Evolutionary conservation across 2,888 invertebrate genomes (phyloP).

Genomic region (Rhingia campestris): DNA sequence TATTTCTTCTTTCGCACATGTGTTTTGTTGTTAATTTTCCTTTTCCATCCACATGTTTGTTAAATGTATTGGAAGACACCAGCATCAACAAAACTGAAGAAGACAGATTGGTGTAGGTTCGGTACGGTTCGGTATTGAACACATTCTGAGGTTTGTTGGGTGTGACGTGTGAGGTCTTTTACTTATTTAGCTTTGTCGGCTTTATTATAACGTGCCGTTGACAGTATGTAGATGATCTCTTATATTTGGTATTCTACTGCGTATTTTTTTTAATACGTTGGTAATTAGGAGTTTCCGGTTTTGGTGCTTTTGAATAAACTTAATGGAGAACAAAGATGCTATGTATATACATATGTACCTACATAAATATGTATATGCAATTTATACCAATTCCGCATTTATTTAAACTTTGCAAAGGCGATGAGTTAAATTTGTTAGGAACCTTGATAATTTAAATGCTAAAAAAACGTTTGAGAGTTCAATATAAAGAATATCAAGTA

Average conservation of each 20-base stretch:
- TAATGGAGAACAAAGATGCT: too few relatives aligned
- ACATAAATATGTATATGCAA: too few relatives aligned
- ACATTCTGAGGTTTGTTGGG: constrained; percentile 1
- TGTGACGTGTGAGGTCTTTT: constrained; percentile 9
- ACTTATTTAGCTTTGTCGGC: constrained; percentile 21
- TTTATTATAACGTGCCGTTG: constrained; percentile 7
- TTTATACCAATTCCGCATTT: too few relatives aligned
- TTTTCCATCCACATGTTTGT: constrained; percentile 38
- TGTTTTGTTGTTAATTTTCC: neutral
- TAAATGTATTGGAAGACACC: neutral
- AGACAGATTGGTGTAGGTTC: constrained; percentile 60
- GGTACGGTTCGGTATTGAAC: constrained; percentile 2
- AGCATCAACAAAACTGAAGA: neutral
- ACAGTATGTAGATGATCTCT: constrained; percentile 34
- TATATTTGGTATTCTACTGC: neutral
- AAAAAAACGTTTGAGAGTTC: too few relatives aligned
- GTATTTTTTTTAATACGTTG: neutral
- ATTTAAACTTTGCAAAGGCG: too few relatives aligned
- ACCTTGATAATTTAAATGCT: too few relatives aligned
- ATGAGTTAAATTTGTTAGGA: too few relatives aligned
- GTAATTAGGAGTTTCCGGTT: constrained; percentile 61
- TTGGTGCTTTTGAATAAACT: neutral
- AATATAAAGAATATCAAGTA: too few relatives aligned
- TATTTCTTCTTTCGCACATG: constrained; percentile 1
- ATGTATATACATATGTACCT: too few relatives aligned